Percentiles rank a stretch among this genome's conserved stretches.
Conservation (phyloP, 2,888 invertebrate genomes). For the Encarsia formosa region DNA sequence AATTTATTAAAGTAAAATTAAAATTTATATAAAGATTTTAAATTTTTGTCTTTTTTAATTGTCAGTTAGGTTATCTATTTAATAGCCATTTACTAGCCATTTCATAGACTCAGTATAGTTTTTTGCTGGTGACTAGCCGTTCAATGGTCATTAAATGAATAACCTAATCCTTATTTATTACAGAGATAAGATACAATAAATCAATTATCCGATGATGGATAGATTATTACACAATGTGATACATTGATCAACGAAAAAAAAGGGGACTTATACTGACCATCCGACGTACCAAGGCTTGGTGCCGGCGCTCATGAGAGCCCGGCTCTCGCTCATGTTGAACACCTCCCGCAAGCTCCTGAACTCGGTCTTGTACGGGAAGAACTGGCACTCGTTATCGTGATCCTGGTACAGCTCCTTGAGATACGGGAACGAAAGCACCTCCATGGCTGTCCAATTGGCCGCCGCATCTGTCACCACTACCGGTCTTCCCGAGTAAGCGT, state of each 20-base stretch:
- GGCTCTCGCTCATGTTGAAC: slow-evolving; percentile 70
- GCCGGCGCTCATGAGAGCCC: slow-evolving; percentile 62
- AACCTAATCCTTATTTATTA: no score
- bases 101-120: no score
- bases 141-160: no score
- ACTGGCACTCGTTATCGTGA: slow-evolving; percentile 69
- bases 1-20: no score
- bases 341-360: slow-evolving; percentile 76
- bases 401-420: slow-evolving; percentile 73
- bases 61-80: no score
- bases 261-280: slow-evolving; percentile 54
- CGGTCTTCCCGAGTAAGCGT: slow-evolving; percentile 73
- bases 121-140: no score
- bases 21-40: no score
- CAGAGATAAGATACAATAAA: no score
- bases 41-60: no score
- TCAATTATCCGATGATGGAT: no score
- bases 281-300: slow-evolving; percentile 70
- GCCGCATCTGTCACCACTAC: slow-evolving; percentile 84
- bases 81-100: no score
- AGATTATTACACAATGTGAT: neutral
- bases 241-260: neutral
- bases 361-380: slow-evolving; percentile 89
- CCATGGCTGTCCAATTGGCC: slow-evolving; percentile 72
- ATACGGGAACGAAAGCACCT: slow-evolving; percentile 76